These are phyloP conservation scores for Yponomeuta cagnagella DNA, from an alignment of 2,888 invertebrate species.

Conservation along the genomic window DNA sequence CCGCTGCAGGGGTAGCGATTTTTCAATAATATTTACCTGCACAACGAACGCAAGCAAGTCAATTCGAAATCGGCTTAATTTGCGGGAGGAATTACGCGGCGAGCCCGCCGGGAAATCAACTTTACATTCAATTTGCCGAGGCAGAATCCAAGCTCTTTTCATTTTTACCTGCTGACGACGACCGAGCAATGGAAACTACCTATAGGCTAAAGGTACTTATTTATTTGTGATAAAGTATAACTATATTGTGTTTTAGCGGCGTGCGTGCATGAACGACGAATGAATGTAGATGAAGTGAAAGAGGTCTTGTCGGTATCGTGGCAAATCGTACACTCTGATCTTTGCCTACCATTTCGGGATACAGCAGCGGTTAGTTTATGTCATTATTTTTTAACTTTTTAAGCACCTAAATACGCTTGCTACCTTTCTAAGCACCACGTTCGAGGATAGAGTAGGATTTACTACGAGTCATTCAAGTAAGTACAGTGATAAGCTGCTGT, in stretches of 20 bases:
- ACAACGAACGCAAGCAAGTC: conserved; percentile 39
- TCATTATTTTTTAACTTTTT: background rate
- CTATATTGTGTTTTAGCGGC: background rate
- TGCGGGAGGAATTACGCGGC: conserved; percentile 60
- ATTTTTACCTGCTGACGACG: conserved; percentile 25
- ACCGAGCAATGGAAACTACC: background rate
- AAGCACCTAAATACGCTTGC: background rate
- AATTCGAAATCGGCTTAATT: conserved; percentile 67
- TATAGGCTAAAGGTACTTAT: background rate
- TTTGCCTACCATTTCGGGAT: too few species aligned
- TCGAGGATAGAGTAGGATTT: too few species aligned
- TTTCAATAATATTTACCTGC: conserved; percentile 3
- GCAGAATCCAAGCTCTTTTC: conserved; percentile 66
- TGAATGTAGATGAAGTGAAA: too few species aligned
- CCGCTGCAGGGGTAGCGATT: background rate
- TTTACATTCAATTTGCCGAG: conserved; percentile 71
- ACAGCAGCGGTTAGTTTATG: background rate
- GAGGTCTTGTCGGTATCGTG: background rate
- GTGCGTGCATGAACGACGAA: too few species aligned
- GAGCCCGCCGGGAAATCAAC: conserved; percentile 70
- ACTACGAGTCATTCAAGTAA: too few species aligned
- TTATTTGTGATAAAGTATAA: background rate
- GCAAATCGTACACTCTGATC: background rate
- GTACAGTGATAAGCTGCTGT: too few species aligned
- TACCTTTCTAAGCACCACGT: too few species aligned